These are phyloP conservation scores for Eretmocerus hayati DNA, from an alignment of 2,888 invertebrate genomes.

Conservation along the genomic window DNA sequence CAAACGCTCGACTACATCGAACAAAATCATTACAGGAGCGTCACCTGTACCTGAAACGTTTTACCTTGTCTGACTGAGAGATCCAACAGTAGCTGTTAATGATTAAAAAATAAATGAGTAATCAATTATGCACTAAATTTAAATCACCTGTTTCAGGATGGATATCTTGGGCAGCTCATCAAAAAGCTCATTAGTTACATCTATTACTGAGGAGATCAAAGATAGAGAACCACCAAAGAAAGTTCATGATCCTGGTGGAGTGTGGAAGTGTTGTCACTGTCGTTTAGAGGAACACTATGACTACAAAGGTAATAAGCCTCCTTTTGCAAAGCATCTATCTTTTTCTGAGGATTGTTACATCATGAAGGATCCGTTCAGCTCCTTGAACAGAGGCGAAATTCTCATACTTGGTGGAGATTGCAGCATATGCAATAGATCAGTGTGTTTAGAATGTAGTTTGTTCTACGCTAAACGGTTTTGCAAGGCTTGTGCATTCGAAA, in stretches of 20 bases:
- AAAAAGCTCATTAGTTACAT: no score
- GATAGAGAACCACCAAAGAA: no score
- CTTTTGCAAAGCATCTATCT: constrained; percentile 61
- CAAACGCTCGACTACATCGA: no score
- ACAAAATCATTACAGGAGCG: no score
- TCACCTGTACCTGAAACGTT: no score
- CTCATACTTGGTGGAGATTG: constrained; percentile 74
- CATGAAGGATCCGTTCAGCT: constrained; percentile 79
- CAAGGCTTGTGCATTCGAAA: constrained; percentile 58
- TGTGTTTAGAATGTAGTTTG: constrained; percentile 77
- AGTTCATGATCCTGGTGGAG: no score
- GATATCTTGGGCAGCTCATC: no score
- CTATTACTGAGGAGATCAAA: constrained; percentile 8
- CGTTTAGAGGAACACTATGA: constrained; percentile 63
- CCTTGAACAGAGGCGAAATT: constrained; percentile 67
- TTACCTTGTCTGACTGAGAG: no score
- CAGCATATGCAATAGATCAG: constrained; percentile 57
- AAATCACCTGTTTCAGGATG: no score
- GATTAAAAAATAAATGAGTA: no score
- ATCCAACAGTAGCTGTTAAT: no score
- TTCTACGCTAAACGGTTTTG: constrained; percentile 73
- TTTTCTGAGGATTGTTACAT: constrained; percentile 70
- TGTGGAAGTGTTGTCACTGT: constrained; percentile 63
- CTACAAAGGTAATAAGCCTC: constrained; percentile 69
- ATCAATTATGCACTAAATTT: no score